These are phyloP conservation scores for Bostrychus sinensis DNA, from an alignment of 2,113 vertebrate genomes.

Conservation along the genomic window DNA sequence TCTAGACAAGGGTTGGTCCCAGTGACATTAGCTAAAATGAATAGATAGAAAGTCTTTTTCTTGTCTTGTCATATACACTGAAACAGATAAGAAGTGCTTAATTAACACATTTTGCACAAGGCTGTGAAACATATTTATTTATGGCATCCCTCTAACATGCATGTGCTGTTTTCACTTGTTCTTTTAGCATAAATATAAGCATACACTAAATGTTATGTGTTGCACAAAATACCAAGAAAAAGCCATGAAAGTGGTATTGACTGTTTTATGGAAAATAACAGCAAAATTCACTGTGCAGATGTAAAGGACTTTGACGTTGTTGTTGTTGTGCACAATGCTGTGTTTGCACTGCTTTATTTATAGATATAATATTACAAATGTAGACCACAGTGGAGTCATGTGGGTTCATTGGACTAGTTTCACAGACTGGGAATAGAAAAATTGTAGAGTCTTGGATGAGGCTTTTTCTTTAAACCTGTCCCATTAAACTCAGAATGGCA, in stretches of 20 bases:
- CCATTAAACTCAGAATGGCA: constrained; percentile 42
- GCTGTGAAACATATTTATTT: not conserved
- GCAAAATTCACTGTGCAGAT: constrained; percentile 21
- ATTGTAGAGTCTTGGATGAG: constrained; percentile 34
- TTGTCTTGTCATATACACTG: too few relatives aligned
- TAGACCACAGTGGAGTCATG: constrained; percentile 18
- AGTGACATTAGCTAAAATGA: too few relatives aligned
- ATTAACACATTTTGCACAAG: too few relatives aligned
- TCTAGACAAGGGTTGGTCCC: too few relatives aligned
- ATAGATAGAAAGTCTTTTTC: too few relatives aligned
- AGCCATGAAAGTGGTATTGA: not conserved
- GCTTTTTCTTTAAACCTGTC: constrained; percentile 45
- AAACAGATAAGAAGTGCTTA: too few relatives aligned
- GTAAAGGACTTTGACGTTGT: constrained; percentile 9
- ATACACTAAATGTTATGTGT: not conserved
- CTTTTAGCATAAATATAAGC: not conserved
- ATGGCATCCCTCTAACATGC: not conserved
- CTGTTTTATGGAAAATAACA: constrained; percentile 9
- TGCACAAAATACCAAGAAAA: constrained; percentile 7
- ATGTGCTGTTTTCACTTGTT: not conserved
- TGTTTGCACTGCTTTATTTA: constrained; percentile 21
- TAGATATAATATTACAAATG: constrained; percentile 6
- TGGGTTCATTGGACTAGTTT: constrained; percentile 24
- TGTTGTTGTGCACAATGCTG: constrained; percentile 35
- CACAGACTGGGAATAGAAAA: constrained; percentile 33